These are phyloP conservation scores for Mormoops blainvillei DNA, from an alignment of 2,113 vertebrate species.

Conservation along the genomic window DNA sequence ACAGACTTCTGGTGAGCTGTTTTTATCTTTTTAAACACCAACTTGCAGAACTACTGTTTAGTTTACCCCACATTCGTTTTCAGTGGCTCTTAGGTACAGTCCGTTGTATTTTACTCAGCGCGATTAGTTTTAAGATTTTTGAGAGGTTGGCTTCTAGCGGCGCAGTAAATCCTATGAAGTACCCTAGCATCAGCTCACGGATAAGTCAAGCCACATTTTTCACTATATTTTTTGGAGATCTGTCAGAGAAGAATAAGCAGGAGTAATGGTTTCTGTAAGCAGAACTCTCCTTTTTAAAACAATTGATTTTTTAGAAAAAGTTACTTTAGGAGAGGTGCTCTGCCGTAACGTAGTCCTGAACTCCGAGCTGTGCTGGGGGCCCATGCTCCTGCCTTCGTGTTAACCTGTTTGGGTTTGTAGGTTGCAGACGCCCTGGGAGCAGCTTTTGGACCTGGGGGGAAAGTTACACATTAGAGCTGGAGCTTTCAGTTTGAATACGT, in stretches of 20 bases:
- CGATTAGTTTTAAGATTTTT: neutral
- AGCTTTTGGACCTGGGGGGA: neutral
- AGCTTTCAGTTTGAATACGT: slow-evolving; percentile 2
- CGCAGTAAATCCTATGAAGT: neutral
- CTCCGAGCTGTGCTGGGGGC: neutral
- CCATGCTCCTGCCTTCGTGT: neutral
- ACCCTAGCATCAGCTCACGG: neutral
- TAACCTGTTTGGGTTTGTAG: neutral
- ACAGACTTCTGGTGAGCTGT: neutral
- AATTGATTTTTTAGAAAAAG: slow-evolving; percentile 1
- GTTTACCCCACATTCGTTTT: neutral
- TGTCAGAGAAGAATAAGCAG: neutral
- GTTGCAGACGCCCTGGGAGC: neutral
- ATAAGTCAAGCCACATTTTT: neutral
- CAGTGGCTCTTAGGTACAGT: neutral
- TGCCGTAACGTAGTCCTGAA: neutral
- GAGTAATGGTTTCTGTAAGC: slow-evolving; percentile 7
- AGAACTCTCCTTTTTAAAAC: slow-evolving; percentile 29
- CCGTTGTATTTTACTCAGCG: neutral
- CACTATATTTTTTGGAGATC: neutral
- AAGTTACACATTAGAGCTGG: neutral
- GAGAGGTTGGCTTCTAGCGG: neutral
- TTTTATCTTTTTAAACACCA: neutral
- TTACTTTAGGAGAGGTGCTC: neutral
- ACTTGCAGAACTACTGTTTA: neutral